Evolutionary conservation across 2,113 vertebrate genomes (phyloP), one percentile per base, ranked within the genome.

Genomic region (Sebastes schlegelii): DNA sequence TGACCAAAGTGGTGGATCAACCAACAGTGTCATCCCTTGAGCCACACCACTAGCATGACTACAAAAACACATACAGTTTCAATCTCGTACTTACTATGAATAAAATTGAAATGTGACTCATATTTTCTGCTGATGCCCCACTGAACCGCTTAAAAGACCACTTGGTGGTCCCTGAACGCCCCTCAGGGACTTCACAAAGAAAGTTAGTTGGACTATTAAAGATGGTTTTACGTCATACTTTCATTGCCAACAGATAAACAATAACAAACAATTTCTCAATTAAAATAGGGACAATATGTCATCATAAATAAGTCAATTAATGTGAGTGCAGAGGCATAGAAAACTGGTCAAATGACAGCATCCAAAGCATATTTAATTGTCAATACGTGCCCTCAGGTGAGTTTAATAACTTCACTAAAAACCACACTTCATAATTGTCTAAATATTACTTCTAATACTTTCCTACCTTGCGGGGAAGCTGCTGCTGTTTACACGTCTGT

Each of bases 321-420:
- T 82, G 71, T 74, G 34, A 79, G 63, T 23, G 54, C 51, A 66
- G 60, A 63, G 43, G 52, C 17, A 12, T 21, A 68, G 9, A 42
- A 65, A 84, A 69, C 19, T 4, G 6, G 34, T 67, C 48, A 10
- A 54, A 75, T 49, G 26, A 43, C 57, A 82, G 68, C 60, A 42
- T 58, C 79, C 2, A 64, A 72, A 80, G 76, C 21, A 6, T 78
- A 65, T 87, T 88, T 82, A 75, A 81, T 72, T 82, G 63, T 86
- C 45, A 77, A 16, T 40, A 19, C 0, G 6, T 73, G 77, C 54
- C 87, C 78, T 79, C 69, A 54, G 79, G 86, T 90, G 52, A 76
- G 46, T 91, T 85, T 84, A 87, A 90, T 87, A 88, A 90, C 68
- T 79, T 74, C 49, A 74, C 77, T 87, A 61, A 57, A 78, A 88